Percentiles rank a stretch among this genome's conserved stretches.
Evolutionary conservation across 1,140 invertebrate species (phyloP).

Genomic region (Mercenaria mercenaria): DNA sequence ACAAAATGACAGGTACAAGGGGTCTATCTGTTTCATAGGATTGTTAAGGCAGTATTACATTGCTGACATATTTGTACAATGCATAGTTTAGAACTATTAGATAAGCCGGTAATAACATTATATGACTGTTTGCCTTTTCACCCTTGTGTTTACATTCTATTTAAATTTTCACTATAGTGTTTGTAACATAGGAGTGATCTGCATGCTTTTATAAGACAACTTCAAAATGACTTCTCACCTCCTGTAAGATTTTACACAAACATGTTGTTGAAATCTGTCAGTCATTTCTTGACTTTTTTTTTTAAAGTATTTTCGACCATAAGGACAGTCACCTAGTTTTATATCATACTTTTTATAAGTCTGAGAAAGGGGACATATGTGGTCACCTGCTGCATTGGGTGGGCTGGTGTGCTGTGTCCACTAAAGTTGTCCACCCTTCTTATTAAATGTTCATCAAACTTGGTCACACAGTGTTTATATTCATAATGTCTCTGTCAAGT

Average conservation of each 20-base stretch:
- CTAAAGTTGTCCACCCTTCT: too few relatives aligned
- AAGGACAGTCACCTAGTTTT: not conserved
- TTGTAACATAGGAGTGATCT: not conserved
- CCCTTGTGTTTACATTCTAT: not conserved
- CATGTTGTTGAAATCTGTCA: not conserved
- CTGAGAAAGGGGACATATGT: too few relatives aligned
- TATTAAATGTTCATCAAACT: too few relatives aligned
- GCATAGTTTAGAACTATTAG: slow-evolving; percentile 6
- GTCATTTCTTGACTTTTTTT: not conserved
- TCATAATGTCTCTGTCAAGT: too few relatives aligned
- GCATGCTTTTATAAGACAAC: not conserved
- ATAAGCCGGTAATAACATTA: not conserved
- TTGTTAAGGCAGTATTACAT: not conserved
- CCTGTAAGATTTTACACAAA: slow-evolving; percentile 8
- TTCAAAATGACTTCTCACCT: slow-evolving; percentile 31
- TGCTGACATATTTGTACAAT: slow-evolving; percentile 13
- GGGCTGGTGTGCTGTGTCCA: too few relatives aligned
- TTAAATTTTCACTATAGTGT: slow-evolving; percentile 7
- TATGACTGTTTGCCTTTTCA: slow-evolving; percentile 15
- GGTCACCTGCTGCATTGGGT: too few relatives aligned
- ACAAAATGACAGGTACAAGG: not conserved
- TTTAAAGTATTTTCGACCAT: not conserved
- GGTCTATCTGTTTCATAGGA: not conserved
- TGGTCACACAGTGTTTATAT: too few relatives aligned
- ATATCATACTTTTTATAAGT: too few relatives aligned